Conservation (phyloP, 2,888 invertebrate species). For the Melipona beecheii region DNA sequence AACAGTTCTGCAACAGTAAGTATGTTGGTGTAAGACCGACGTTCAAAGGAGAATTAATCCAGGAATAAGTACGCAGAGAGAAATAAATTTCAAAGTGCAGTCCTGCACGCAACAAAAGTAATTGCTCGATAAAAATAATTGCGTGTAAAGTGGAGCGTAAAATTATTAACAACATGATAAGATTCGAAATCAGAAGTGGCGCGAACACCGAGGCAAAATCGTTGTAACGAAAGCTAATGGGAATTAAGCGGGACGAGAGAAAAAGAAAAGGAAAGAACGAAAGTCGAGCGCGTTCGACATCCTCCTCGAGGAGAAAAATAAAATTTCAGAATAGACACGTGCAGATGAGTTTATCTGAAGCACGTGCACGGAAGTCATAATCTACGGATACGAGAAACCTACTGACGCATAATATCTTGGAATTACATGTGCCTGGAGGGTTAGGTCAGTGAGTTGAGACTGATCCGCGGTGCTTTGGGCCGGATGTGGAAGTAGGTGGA, state of each 20-base stretch:
- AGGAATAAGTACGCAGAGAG: not conserved
- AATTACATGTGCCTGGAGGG: constrained; percentile 63
- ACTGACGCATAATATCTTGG: constrained; percentile 55
- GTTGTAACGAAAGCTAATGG: not conserved
- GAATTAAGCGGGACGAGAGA: not conserved
- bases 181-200: not conserved
- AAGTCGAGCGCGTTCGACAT: constrained; percentile 23
- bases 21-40: not conserved
- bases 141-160: not conserved
- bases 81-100: not conserved
- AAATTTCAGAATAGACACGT: constrained; percentile 29
- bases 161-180: not conserved
- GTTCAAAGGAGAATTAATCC: not conserved
- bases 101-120: not conserved
- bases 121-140: not conserved
- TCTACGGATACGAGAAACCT: constrained; percentile 37
- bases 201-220: not conserved
- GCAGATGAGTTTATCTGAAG: constrained; percentile 49
- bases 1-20: not conserved
- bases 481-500: constrained; percentile 60
- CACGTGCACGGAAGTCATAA: constrained; percentile 65
- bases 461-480: constrained; percentile 47
- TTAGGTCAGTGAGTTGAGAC: constrained; percentile 59
- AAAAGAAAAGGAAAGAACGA: not conserved
- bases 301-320: constrained; percentile 35